A percentile compares a stretch with the other conserved stretches of the same genome.
These are phyloP conservation scores for Corythaeola cristata DNA, from an alignment of 2,113 vertebrate genomes.

Conservation along the genomic window DNA sequence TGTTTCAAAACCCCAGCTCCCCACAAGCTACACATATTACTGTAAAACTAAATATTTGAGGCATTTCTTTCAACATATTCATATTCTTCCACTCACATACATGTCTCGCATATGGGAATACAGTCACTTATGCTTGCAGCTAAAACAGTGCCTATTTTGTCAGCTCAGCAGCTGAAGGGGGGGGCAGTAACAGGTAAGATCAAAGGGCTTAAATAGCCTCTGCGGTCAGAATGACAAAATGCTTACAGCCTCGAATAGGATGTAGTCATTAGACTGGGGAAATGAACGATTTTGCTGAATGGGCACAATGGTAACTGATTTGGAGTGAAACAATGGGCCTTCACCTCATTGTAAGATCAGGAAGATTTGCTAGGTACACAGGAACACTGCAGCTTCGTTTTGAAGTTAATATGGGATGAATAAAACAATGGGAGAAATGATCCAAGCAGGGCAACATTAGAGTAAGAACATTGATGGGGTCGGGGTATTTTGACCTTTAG, in stretches of 20 bases:
- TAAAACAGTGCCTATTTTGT: neutral
- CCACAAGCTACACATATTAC: neutral
- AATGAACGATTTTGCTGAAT: constrained; percentile 76
- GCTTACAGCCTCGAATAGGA: constrained; percentile 74
- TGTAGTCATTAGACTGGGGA: constrained; percentile 78
- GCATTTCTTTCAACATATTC: neutral
- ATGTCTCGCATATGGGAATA: neutral
- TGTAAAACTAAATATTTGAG: neutral
- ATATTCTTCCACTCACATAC: neutral
- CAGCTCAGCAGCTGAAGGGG: constrained; percentile 18
- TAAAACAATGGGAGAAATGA: constrained; percentile 78
- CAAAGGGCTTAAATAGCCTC: constrained; percentile 72
- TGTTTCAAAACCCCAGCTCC: neutral
- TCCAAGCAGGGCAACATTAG: constrained; percentile 67
- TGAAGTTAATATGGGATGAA: constrained; percentile 79
- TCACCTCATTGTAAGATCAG: constrained; percentile 73
- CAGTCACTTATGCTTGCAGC: neutral
- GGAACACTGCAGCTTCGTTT: constrained; percentile 71
- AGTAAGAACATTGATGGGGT: constrained; percentile 73
- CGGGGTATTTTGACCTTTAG: constrained; percentile 77
- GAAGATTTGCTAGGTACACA: constrained; percentile 77
- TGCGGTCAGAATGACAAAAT: constrained; percentile 74
- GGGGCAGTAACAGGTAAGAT: constrained; percentile 72
- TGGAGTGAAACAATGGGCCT: constrained; percentile 72
- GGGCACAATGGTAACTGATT: constrained; percentile 67